Evolutionary conservation across 2,888 invertebrate genomes (phyloP).

Genomic region (Brenthis daphne): DNA sequence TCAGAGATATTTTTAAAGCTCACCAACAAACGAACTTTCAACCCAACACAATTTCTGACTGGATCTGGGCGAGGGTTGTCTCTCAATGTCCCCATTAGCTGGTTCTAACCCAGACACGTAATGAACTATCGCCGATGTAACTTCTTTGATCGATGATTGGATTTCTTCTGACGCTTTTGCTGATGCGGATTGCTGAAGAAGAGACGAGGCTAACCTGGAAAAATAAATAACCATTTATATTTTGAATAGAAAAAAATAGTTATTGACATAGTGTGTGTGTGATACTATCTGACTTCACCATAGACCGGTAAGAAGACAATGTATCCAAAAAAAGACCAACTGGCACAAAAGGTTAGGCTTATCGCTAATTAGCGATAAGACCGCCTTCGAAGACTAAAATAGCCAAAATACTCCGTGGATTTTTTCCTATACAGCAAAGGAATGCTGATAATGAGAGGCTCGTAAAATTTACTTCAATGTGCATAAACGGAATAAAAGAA

Average conservation of each 20-base stretch:
- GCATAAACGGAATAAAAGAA: background rate
- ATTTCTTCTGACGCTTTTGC: conserved; percentile 85
- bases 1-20: conserved; percentile 39
- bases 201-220: conserved; percentile 85
- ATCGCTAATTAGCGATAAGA: too few relatives aligned
- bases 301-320: too few relatives aligned
- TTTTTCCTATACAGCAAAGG: too few relatives aligned
- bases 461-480: too few relatives aligned
- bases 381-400: too few relatives aligned
- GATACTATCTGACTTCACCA: too few relatives aligned
- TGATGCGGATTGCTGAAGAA: conserved; percentile 76
- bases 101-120: conserved; percentile 89
- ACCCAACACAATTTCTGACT: conserved; percentile 92
- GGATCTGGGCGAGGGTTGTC: conserved; percentile 81
- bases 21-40: conserved; percentile 91
- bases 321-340: too few relatives aligned
- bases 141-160: conserved; percentile 94
- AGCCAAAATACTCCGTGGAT: too few relatives aligned
- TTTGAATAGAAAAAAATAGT: too few relatives aligned
- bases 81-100: conserved; percentile 79
- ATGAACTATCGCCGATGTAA: conserved; percentile 95
- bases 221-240: background rate
- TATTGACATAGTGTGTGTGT: too few relatives aligned
- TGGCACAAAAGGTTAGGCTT: too few relatives aligned
- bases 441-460: too few relatives aligned